Percentiles rank a stretch among this genome's conserved stretches.
Conservation (phyloP, 1,140 invertebrate species). For the Diorhabda sublineata region DNA sequence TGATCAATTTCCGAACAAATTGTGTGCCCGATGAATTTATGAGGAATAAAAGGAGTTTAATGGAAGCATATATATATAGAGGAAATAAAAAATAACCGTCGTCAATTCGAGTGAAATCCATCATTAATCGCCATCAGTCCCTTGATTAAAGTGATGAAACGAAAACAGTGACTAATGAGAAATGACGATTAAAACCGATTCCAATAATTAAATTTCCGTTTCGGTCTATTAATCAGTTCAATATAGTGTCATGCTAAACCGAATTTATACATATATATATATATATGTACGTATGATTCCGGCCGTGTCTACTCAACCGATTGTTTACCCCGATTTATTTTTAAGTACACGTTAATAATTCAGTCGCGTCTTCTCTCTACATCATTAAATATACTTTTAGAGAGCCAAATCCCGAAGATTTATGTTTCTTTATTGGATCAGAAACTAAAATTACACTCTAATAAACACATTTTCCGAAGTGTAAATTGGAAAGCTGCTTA, state of each 20-base stretch:
- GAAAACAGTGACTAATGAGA: constrained; percentile 12
- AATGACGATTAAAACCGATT: constrained; percentile 12
- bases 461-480: constrained; percentile 2
- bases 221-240: constrained; percentile 15
- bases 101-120: not conserved
- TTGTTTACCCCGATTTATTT: not conserved
- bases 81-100: not conserved
- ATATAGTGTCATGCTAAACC: constrained; percentile 6
- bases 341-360: not conserved
- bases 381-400: not conserved
- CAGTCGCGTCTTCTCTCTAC: not conserved
- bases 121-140: constrained; percentile 1
- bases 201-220: constrained; percentile 13
- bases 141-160: not conserved
- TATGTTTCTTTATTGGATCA: not conserved
- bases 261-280: not conserved
- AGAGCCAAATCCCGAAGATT: not conserved
- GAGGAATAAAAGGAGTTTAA: no score
- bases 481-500: not conserved
- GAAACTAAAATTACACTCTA: not conserved
- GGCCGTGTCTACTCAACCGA: not conserved
- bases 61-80: no score
- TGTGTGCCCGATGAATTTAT: no score
- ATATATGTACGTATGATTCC: not conserved
- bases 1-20: no score